phyloP scores from a whole-genome alignment of 2,797 vertebrate species.

The Sebastes aleutianus region DNA sequence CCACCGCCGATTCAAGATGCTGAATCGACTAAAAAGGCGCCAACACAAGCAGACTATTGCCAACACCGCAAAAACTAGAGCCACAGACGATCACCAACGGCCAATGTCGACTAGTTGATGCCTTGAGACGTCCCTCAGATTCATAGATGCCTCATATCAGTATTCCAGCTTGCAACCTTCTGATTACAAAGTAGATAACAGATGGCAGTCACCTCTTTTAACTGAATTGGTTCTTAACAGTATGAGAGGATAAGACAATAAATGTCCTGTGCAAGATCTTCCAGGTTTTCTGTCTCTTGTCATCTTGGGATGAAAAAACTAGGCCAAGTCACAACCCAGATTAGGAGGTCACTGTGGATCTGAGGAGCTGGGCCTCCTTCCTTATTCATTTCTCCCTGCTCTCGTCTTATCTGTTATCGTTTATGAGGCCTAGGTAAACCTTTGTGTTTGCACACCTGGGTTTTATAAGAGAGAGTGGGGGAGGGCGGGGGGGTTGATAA shows the following conservation, averaged over 20 bases:
- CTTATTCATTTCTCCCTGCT: conserved; percentile 37
- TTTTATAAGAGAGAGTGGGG: conserved; percentile 60
- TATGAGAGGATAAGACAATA: neutral
- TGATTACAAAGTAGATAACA: neutral
- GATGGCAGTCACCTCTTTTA: neutral
- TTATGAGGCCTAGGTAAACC: conserved; percentile 67
- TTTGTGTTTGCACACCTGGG: conserved; percentile 76
- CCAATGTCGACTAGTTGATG: neutral
- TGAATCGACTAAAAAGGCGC: too few relatives aligned
- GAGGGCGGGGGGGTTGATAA: conserved; percentile 38
- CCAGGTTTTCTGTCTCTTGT: neutral
- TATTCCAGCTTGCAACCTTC: neutral
- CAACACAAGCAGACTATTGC: too few relatives aligned
- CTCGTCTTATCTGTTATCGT: conserved; percentile 64
- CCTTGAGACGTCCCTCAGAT: neutral
- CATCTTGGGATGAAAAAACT: conserved; percentile 16
- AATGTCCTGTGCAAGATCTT: neutral
- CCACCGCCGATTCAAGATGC: too few relatives aligned
- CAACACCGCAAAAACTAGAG: too few relatives aligned
- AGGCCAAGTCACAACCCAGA: conserved; percentile 33
- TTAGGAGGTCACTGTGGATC: conserved; percentile 40
- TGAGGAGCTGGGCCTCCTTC: conserved; percentile 24
- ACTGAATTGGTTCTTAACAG: neutral
- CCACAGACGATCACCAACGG: too few relatives aligned
- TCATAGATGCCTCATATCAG: neutral